phyloP scores from a whole-genome alignment of 2,888 invertebrate species.

The Rhopalosiphum nymphaeae region DNA sequence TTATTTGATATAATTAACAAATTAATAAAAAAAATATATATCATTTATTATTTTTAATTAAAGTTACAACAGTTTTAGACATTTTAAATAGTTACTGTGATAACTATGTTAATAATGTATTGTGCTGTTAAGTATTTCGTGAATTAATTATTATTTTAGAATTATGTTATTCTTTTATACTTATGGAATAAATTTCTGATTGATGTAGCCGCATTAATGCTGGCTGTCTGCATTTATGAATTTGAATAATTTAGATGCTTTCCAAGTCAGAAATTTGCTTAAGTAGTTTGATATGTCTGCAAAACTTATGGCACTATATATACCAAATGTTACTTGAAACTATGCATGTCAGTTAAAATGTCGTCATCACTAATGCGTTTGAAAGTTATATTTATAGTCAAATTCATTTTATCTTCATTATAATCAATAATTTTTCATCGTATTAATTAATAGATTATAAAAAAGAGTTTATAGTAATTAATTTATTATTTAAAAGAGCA shows the following conservation, averaged over 20 bases:
- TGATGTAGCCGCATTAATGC: neutral
- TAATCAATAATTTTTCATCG: neutral
- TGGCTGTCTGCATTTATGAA: neutral
- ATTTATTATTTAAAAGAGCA: neutral
- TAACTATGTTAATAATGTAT: neutral
- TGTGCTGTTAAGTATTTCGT: neutral
- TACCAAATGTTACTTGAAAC: neutral
- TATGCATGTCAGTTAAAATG: neutral
- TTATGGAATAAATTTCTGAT: neutral
- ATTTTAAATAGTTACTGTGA: neutral
- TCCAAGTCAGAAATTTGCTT: conserved; percentile 15
- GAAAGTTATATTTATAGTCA: neutral
- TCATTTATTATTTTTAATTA: neutral
- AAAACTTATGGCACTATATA: neutral
- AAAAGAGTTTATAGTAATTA: neutral
- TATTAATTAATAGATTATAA: neutral
- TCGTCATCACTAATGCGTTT: neutral
- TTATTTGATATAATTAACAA: neutral
- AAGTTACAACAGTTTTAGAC: neutral
- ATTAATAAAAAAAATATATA: neutral
- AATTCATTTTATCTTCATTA: neutral
- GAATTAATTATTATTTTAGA: neutral
- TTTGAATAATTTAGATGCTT: conserved; percentile 29
- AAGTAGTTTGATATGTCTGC: conserved; percentile 3
- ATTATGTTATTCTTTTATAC: neutral